These are phyloP conservation scores for Drosophila anomalata DNA, from an alignment of 2,888 invertebrate species.

Conservation along the genomic window DNA sequence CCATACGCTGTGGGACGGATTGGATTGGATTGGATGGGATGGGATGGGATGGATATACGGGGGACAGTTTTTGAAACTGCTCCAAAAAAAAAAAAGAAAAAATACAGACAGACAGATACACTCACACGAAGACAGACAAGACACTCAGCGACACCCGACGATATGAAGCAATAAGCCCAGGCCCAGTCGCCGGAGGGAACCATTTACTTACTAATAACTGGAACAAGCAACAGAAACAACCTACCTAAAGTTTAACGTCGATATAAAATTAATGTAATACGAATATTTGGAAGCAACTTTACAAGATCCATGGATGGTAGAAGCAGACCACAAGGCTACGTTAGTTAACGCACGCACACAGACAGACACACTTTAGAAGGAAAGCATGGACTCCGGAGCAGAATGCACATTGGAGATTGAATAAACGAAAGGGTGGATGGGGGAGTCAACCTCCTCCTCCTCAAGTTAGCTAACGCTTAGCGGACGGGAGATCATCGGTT, in stretches of 20 bases:
- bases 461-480: conserved; percentile 34
- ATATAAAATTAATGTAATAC: conserved; percentile 50
- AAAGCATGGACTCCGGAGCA: not conserved
- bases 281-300: conserved; percentile 65
- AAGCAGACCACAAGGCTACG: conserved; percentile 14
- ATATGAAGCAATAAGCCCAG: conserved; percentile 50
- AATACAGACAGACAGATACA: conserved; percentile 1
- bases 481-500: conserved; percentile 12
- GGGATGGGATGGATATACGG: not conserved
- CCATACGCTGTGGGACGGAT: not conserved
- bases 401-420: not conserved
- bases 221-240: conserved; percentile 52
- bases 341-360: conserved; percentile 51
- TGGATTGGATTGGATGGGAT: conserved; percentile 4
- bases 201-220: conserved; percentile 23
- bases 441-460: not conserved
- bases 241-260: conserved; percentile 68
- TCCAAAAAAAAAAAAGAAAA: not conserved
- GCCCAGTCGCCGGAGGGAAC: conserved; percentile 26
- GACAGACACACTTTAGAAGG: not conserved
- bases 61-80: conserved; percentile 41
- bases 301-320: conserved; percentile 44
- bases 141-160: conserved; percentile 4
- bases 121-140: not conserved
- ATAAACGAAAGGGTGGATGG: not conserved